Evolutionary conservation across 2,888 invertebrate genomes (phyloP).

Genomic region (Dorcus parallelipipedus): DNA sequence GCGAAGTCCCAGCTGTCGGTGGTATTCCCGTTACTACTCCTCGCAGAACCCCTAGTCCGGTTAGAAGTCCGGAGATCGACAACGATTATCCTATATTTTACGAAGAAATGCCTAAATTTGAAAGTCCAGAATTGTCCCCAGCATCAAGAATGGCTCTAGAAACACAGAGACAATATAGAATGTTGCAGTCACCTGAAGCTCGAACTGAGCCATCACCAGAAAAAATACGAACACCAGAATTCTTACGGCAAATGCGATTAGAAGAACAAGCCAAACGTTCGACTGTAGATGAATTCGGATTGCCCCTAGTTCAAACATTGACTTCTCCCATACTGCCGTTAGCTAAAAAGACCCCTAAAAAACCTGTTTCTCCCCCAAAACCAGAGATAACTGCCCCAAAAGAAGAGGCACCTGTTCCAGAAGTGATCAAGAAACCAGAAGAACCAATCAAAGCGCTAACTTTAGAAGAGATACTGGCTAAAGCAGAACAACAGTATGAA

Average conservation of each 20-base stretch:
- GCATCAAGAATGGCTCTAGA: neutral
- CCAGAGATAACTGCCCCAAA: neutral
- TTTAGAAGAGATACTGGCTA: neutral
- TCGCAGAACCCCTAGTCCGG: constrained; percentile 18
- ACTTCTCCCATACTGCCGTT: no score
- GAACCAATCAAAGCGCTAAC: neutral
- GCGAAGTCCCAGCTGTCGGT: constrained; percentile 19
- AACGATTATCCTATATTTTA: neutral
- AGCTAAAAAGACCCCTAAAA: no score
- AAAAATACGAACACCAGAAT: constrained; percentile 11
- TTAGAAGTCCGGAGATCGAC: constrained; percentile 6
- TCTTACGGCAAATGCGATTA: neutral
- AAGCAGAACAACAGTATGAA: constrained; percentile 5
- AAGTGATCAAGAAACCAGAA: neutral
- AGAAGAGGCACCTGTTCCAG: neutral
- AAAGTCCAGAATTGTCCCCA: neutral
- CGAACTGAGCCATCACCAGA: neutral
- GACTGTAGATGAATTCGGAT: no score
- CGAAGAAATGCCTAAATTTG: neutral
- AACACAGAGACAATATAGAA: constrained; percentile 2
- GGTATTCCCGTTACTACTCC: constrained; percentile 27
- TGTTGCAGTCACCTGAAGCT: neutral
- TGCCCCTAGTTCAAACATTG: no score
- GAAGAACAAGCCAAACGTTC: neutral
- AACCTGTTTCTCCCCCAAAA: neutral